Percentiles rank a stretch among this genome's conserved stretches.
Evolutionary conservation across 1,140 invertebrate species (phyloP).

Genomic region (Scaptomyza graminum): DNA sequence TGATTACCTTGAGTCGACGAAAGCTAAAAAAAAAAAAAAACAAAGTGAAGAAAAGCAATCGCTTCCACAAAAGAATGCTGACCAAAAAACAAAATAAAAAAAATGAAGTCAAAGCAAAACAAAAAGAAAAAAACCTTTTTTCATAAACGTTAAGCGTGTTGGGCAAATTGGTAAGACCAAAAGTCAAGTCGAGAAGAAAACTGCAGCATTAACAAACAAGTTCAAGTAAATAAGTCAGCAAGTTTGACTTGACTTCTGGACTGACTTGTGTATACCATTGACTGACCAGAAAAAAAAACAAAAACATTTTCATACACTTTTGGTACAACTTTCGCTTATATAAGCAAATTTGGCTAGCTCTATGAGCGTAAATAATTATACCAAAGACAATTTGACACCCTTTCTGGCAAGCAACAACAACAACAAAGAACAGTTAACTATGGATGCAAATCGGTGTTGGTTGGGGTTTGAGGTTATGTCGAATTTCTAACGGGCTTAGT

Average conservation of each 20-base stretch:
- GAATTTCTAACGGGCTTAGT: slow-evolving; percentile 72
- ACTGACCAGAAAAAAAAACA: slow-evolving; percentile 19
- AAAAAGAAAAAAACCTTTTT: slow-evolving; percentile 24
- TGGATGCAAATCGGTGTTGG: slow-evolving; percentile 50
- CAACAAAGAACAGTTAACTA: slow-evolving; percentile 21
- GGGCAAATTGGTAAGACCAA: slow-evolving; percentile 49
- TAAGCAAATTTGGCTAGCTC: slow-evolving; percentile 65
- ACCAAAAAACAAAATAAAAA: slow-evolving; percentile 21
- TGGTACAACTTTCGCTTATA: slow-evolving; percentile 75
- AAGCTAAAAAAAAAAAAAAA: slow-evolving; percentile 31
- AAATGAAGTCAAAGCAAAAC: slow-evolving; percentile 37
- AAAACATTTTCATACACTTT: slow-evolving; percentile 38
- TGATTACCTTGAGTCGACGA: slow-evolving; percentile 63
- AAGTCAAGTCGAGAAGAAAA: slow-evolving; percentile 61
- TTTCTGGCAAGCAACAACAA: slow-evolving; percentile 24
- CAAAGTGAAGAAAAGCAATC: slow-evolving; percentile 39
- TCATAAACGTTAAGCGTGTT: slow-evolving; percentile 30
- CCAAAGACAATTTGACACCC: slow-evolving; percentile 62
- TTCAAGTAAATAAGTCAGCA: slow-evolving; percentile 74
- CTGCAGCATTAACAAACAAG: slow-evolving; percentile 74
- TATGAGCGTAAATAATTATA: slow-evolving; percentile 67
- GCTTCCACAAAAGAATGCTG: slow-evolving; percentile 77
- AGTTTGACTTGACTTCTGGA: slow-evolving; percentile 51
- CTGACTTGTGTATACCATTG: slow-evolving; percentile 41
- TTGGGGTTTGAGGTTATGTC: slow-evolving; percentile 67